These are phyloP conservation scores for Drosophila melanosoma DNA, from an alignment of 2,888 invertebrate genomes.

Conservation along the genomic window DNA sequence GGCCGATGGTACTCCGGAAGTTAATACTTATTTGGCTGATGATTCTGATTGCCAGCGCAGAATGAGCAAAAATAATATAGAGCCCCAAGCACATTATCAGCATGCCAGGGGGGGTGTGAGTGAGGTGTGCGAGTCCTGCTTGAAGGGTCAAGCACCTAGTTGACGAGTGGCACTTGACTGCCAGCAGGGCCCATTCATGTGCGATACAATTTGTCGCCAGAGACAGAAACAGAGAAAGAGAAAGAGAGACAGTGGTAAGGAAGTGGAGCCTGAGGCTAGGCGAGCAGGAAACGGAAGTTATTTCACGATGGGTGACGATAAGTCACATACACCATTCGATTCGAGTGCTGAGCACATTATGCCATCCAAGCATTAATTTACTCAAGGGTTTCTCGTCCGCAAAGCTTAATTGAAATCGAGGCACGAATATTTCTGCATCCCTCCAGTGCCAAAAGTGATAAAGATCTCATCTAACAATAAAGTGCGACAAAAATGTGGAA, in stretches of 20 bases:
- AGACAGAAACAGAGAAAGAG: not conserved
- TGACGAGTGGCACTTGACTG: constrained; percentile 61
- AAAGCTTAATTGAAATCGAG: constrained; percentile 60
- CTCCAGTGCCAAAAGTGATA: constrained; percentile 24
- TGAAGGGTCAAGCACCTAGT: constrained; percentile 75
- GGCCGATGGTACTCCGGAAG: constrained; percentile 49
- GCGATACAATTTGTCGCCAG: constrained; percentile 30
- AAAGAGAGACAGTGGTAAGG: constrained; percentile 1
- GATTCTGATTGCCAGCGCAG: constrained; percentile 50
- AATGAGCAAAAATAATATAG: constrained; percentile 20
- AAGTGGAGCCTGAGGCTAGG: constrained; percentile 9
- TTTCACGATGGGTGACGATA: constrained; percentile 72
- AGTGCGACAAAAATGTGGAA: constrained; percentile 17
- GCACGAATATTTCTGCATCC: constrained; percentile 25
- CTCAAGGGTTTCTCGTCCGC: constrained; percentile 42
- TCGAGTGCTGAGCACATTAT: constrained; percentile 49
- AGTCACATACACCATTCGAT: constrained; percentile 68
- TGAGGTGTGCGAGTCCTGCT: constrained; percentile 49
- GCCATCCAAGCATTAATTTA: constrained; percentile 56
- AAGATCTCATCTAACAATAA: constrained; percentile 37
- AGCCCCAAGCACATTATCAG: constrained; percentile 20
- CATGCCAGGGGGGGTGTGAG: not conserved
- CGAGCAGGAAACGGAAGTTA: constrained; percentile 74
- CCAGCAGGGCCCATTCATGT: constrained; percentile 32
- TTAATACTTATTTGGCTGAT: constrained; percentile 62